Evolutionary conservation across 1,140 invertebrate genomes (phyloP), one percentile per base, ranked within the genome.

Genomic region (Stegodyphus mimosarum): DNA sequence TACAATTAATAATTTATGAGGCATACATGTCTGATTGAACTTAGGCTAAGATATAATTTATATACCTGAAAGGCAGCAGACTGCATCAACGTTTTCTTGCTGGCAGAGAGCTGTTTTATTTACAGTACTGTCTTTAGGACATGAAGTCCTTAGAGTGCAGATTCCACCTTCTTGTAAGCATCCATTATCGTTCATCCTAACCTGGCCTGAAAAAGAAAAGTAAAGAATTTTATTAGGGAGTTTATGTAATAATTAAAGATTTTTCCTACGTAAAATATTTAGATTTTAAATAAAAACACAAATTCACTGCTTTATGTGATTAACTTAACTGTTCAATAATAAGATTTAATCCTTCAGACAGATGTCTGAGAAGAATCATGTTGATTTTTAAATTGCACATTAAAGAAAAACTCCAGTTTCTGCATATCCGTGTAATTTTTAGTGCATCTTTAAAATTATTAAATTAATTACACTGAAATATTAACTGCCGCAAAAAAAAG

Each of bases 131-230:
- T 60, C n/a, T 60, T 11, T 17, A 51, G 78, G 78, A 50, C 78
- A 81, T 15, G 55, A 63, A 51, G 18, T 0, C 18, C 18, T 7
- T 15, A 72, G 52, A 11, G 63, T 55, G 6, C 78, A 81, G 4
- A 81, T 5, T 51, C 78, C 78, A 50, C 78, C 78, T 13, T 53
- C 52, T 2, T 5, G 13, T 18, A 81, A 72, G 17, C 78, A 81
- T 11, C 52, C 53, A 1, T n/a, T 11, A 49, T 81, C 78, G 64
- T 72, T 72, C 17, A 4, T 18, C 17, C 72, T 7, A 18, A 81
- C 60, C 51, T 60, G 17, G n/a, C 52, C 78, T 81, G 6, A 17
- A 81, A 63, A 18, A 33, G 33, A 70, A 15, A 15, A 6, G 55
- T 5, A 52, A 67, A 66, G 48, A 6, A 33, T 49, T 5, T 13